Percentiles rank a stretch among this genome's conserved stretches.
Conservation (phyloP, 1,140 invertebrate species). For the Drosophila arizonae region DNA sequence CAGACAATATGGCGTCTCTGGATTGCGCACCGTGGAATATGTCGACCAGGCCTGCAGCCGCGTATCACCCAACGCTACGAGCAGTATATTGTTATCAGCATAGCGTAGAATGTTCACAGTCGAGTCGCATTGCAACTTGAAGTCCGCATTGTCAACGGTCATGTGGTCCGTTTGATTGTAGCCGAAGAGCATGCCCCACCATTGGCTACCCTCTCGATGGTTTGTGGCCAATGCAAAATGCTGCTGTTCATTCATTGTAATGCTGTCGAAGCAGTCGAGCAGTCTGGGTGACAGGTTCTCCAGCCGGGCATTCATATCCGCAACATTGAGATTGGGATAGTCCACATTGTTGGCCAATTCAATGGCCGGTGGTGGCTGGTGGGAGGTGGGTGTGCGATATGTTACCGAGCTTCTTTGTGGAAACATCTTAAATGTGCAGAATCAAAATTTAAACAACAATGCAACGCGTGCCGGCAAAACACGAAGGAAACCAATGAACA, state of each 20-base stretch:
- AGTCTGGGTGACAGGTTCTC: slow-evolving; percentile 63
- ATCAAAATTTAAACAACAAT: background rate
- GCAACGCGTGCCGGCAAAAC: slow-evolving; percentile 18
- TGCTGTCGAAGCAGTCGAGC: slow-evolving; percentile 66
- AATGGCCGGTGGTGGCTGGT: slow-evolving; percentile 50
- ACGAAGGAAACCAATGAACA: background rate
- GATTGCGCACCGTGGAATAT: slow-evolving; percentile 52
- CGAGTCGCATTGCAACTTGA: slow-evolving; percentile 55
- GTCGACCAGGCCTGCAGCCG: slow-evolving; percentile 67
- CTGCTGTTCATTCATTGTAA: slow-evolving; percentile 50
- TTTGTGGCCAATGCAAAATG: slow-evolving; percentile 64
- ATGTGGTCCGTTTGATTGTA: slow-evolving; percentile 43
- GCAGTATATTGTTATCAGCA: slow-evolving; percentile 53
- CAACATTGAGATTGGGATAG: slow-evolving; percentile 67
- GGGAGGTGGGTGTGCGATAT: slow-evolving; percentile 45
- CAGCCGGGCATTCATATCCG: slow-evolving; percentile 61
- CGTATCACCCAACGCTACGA: slow-evolving; percentile 59
- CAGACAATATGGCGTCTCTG: slow-evolving; percentile 47
- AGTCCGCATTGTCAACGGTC: slow-evolving; percentile 56
- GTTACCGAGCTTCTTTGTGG: slow-evolving; percentile 49
- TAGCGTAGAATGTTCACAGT: slow-evolving; percentile 64
- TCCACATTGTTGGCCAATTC: slow-evolving; percentile 64
- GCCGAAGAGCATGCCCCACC: slow-evolving; percentile 68
- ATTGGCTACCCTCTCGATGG: slow-evolving; percentile 53
- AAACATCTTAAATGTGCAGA: slow-evolving; percentile 41